Evolutionary conservation across 1,140 invertebrate genomes (phyloP).

Genomic region (Bombus affinis): DNA sequence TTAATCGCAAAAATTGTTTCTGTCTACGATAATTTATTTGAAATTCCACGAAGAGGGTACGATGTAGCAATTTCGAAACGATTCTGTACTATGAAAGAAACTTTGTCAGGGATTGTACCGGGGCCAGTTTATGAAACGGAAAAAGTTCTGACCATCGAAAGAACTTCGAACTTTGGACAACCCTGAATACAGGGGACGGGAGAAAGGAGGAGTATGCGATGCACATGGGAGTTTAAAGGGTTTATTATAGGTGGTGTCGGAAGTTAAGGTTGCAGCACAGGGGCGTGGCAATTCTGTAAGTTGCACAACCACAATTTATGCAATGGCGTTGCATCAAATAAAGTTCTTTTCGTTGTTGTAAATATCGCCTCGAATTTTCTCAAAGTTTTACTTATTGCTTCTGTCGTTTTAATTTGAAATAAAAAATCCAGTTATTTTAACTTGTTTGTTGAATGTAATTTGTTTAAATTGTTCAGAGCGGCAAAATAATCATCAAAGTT

Average conservation of each 20-base stretch:
- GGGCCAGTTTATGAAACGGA: constrained; percentile 46
- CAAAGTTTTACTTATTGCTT: background rate
- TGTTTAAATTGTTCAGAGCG: background rate
- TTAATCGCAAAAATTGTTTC: background rate
- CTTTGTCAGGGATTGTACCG: constrained; percentile 56
- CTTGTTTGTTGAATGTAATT: background rate
- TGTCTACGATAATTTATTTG: background rate
- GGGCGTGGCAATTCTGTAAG: constrained; percentile 75
- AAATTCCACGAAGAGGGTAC: background rate
- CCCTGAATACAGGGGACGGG: constrained; percentile 54
- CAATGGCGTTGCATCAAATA: constrained; percentile 46
- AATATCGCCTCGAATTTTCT: background rate
- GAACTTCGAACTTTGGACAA: constrained; percentile 64
- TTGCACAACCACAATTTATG: constrained; percentile 54
- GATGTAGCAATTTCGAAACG: background rate
- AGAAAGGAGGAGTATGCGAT: constrained; percentile 50
- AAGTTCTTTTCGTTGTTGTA: background rate
- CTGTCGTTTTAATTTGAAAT: background rate
- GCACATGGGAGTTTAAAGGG: constrained; percentile 57
- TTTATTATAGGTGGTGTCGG: constrained; percentile 68
- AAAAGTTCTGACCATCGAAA: constrained; percentile 74
- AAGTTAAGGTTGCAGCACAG: constrained; percentile 69
- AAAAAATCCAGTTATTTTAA: background rate
- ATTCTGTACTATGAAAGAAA: constrained; percentile 2
- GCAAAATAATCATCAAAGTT: background rate